phyloP scores from a whole-genome alignment of 1,140 invertebrate genomes.

The Drosophila hydei region DNA sequence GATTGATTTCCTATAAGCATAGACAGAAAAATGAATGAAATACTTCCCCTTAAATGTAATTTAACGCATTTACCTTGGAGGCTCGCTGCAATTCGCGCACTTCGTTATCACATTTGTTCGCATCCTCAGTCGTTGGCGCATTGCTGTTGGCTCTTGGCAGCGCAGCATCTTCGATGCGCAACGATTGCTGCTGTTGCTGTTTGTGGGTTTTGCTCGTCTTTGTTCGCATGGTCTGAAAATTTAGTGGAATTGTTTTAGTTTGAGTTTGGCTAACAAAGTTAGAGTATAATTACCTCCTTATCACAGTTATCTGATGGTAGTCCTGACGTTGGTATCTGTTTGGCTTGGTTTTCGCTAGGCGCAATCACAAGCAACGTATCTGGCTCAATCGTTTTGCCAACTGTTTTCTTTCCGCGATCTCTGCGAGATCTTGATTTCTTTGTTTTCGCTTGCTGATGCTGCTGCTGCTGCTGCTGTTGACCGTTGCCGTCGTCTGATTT shows the following conservation, averaged over 20 bases:
- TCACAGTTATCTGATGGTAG: conserved; percentile 62
- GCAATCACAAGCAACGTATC: conserved; percentile 65
- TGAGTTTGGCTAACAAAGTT: no score
- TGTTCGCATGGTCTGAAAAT: conserved; percentile 60
- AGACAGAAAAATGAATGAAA: not conserved
- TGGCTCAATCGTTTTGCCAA: conserved; percentile 40
- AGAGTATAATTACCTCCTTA: conserved; percentile 47
- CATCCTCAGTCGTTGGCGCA: conserved; percentile 52
- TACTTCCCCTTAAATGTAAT: no score
- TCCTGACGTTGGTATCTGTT: conserved; percentile 31
- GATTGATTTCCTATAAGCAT: conserved; percentile 85
- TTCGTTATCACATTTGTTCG: conserved; percentile 85
- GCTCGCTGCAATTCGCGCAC: conserved; percentile 85
- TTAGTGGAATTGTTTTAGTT: not conserved
- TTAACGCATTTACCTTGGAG: conserved; percentile 76
- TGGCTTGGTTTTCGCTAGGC: conserved; percentile 45
- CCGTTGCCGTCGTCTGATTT: conserved; percentile 59
- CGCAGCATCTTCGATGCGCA: conserved; percentile 79
- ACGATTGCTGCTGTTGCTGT: conserved; percentile 29
- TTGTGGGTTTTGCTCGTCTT: conserved; percentile 48
- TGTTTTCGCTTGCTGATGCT: conserved; percentile 28
- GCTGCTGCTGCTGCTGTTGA: not conserved
- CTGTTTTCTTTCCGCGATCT: conserved; percentile 59
- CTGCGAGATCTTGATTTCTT: conserved; percentile 59
- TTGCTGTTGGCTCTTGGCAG: conserved; percentile 32